phyloP scores from a whole-genome alignment of 2,888 invertebrate species.

The Amaurobius ferox region DNA sequence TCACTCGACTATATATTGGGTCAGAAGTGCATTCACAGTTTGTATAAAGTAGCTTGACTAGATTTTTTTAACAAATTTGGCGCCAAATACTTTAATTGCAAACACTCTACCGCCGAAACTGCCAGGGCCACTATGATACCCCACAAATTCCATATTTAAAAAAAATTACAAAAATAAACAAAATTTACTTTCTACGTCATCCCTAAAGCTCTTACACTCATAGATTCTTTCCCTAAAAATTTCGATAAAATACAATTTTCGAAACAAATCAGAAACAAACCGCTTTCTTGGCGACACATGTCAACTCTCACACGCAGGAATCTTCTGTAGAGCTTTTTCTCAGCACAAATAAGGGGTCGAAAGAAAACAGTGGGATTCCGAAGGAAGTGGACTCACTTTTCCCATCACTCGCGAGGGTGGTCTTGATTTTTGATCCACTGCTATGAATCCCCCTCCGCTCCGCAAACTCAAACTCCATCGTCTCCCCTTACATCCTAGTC shows the following conservation, averaged over 20 bases:
- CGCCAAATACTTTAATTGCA: too few relatives aligned
- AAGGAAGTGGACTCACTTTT: not conserved
- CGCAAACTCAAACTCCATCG: slow-evolving; percentile 43
- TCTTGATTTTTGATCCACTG: slow-evolving; percentile 57
- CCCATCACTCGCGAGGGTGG: not conserved
- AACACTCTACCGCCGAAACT: too few relatives aligned
- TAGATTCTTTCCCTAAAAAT: too few relatives aligned
- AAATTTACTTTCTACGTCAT: too few relatives aligned
- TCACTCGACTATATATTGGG: too few relatives aligned
- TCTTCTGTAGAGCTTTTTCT: slow-evolving; percentile 5
- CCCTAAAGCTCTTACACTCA: too few relatives aligned
- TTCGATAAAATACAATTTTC: not conserved
- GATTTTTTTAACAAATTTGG: too few relatives aligned
- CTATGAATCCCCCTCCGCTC: slow-evolving; percentile 19
- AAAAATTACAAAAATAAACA: too few relatives aligned
- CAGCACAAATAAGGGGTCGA: slow-evolving; percentile 38
- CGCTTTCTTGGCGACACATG: slow-evolving; percentile 10
- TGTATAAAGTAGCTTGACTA: too few relatives aligned
- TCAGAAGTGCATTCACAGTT: too few relatives aligned
- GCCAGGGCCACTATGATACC: too few relatives aligned
- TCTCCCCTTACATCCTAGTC: slow-evolving; percentile 57
- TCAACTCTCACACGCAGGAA: slow-evolving; percentile 29
- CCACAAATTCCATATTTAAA: too few relatives aligned
- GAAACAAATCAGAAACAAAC: not conserved
- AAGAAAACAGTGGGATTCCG: slow-evolving; percentile 21